phyloP scores from a whole-genome alignment of 2,113 vertebrate species.

The Halichoerus grypus region DNA sequence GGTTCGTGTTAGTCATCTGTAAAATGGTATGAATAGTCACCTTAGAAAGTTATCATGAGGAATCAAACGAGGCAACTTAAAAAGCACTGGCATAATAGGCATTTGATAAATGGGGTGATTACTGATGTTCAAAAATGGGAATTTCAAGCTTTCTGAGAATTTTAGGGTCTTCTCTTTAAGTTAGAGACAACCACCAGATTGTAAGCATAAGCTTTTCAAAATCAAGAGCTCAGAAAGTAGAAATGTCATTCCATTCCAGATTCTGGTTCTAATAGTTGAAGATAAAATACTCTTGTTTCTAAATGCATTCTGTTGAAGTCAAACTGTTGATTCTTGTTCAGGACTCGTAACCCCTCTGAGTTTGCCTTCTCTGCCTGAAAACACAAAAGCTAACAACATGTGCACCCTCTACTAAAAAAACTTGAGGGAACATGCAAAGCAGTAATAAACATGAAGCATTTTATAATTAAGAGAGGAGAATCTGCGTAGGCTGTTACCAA shows the following conservation, averaged over 20 bases:
- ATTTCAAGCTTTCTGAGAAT: constrained; percentile 43
- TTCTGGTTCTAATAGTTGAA: not conserved
- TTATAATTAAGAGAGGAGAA: not conserved
- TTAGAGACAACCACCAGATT: not conserved
- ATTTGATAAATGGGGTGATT: not conserved
- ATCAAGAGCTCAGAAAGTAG: constrained; percentile 12
- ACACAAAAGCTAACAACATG: not conserved
- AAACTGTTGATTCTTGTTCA: not conserved
- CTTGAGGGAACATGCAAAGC: not conserved
- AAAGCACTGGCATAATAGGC: not conserved
- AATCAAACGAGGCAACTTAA: not conserved
- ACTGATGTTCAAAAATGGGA: constrained; percentile 14
- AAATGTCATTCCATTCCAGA: not conserved
- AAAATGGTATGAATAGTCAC: constrained; percentile 56
- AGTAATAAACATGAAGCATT: not conserved
- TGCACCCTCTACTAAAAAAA: not conserved
- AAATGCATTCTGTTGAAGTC: not conserved
- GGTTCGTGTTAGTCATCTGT: not conserved
- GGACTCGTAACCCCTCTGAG: not conserved
- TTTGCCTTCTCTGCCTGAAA: not conserved
- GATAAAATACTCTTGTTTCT: constrained; percentile 10
- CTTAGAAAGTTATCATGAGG: not conserved
- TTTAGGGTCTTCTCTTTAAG: not conserved
- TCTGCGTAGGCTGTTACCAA: not conserved
- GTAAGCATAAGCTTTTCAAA: constrained; percentile 30